Conservation (phyloP, 2,888 invertebrate species). For the Chrysolina americana region DNA sequence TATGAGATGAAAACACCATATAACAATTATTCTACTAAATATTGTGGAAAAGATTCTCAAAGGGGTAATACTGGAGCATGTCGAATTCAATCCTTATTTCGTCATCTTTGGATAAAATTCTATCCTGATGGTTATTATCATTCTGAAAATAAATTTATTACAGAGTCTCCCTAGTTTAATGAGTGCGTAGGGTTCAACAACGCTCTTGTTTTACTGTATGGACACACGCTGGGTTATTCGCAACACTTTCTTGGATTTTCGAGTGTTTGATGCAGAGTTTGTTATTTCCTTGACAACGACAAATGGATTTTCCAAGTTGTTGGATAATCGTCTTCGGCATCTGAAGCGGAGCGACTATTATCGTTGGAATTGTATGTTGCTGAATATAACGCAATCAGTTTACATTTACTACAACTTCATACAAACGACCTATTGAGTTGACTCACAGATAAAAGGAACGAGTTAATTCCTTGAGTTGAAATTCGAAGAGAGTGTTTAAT, state of each 20-base stretch:
- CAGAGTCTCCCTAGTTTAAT: too few species aligned
- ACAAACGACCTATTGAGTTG: not conserved
- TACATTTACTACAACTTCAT: not conserved
- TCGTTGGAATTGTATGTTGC: slow-evolving; percentile 1
- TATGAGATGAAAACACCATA: too few species aligned
- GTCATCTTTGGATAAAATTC: too few species aligned
- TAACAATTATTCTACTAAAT: too few species aligned
- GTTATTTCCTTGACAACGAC: not conserved
- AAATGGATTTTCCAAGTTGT: not conserved
- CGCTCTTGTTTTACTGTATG: not conserved
- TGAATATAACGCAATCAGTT: slow-evolving; percentile 3
- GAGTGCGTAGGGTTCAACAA: too few species aligned
- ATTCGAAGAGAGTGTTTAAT: not conserved
- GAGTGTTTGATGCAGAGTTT: not conserved
- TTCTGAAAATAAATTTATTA: too few species aligned
- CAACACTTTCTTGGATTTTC: not conserved
- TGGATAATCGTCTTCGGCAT: not conserved
- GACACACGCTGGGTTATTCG: not conserved
- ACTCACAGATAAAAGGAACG: not conserved
- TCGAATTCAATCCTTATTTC: too few species aligned
- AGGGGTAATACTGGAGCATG: too few species aligned
- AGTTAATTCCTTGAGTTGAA: not conserved
- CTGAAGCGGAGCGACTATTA: not conserved
- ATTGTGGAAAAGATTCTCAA: too few species aligned
- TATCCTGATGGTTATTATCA: too few species aligned